Evolutionary conservation across 1,140 invertebrate genomes (phyloP), one percentile per base, ranked within the genome.

Genomic region (Octopus bimaculoides): DNA sequence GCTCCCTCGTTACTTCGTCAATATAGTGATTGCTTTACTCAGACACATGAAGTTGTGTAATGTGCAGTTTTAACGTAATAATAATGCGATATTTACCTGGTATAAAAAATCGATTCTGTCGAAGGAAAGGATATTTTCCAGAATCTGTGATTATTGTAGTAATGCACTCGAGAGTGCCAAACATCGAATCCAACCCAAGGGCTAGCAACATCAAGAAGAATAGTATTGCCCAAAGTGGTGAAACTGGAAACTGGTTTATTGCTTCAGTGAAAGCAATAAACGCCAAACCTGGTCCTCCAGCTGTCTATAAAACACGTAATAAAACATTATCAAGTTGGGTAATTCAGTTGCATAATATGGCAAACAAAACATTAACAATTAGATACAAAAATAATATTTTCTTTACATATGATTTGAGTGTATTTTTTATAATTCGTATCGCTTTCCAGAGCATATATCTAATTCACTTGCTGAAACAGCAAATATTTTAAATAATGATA

Each of bases 221-320:
- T 0, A 96, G 90, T 73, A 95, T 90, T 4, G 95, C 94, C 95
- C 95, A 96, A 4, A 96, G 89, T 1, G 94, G 94, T 1, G 95
- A 93, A 8, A 95, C 90, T 0, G 95, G 95, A 77, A 96, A 89
- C 80, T 94, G 92, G 1, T 94, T 93, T 5, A 96, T 94, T 0
- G 95, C 95, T 88, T 96, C 95, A 0, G 95, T 95, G 87, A 96
- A 96, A 5, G 95, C 95, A 80, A 96, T 95, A 84, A 96, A 96
- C 3, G 95, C 95, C 73, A 99, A 88, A 61, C 97, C 97, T 26
- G 97, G 96, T 83, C 96, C 95, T 93, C 90, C 78, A 79, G 85
- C 81, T 75, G 66, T 74, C 82, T 79, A 56, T 10, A 76, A 77
- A 14, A 77, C 17, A 77, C 26, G 26, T 41, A 41, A 41, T 41